Evolutionary conservation across 2,113 vertebrate genomes (phyloP).

Genomic region (Microcebus griseorufus): DNA sequence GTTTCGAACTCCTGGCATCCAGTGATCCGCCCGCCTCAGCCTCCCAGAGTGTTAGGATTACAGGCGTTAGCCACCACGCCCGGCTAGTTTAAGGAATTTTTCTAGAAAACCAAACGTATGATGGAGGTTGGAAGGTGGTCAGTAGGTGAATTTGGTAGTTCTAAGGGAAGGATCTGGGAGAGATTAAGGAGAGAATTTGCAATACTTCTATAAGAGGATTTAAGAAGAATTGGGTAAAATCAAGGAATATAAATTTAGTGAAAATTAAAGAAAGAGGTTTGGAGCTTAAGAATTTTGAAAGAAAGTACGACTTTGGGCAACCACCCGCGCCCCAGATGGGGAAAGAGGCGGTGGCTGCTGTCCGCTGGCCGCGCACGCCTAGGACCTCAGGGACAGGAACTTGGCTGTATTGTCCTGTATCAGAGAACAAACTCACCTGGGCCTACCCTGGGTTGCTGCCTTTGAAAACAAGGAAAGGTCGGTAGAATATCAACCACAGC

Average conservation of each 20-base stretch:
- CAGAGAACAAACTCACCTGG: background rate
- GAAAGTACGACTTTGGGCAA: background rate
- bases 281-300: background rate
- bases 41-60: too few species aligned
- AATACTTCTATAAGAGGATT: background rate
- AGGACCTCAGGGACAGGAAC: background rate
- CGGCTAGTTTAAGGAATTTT: background rate
- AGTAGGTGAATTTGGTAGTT: background rate
- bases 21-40: too few species aligned
- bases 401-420: background rate
- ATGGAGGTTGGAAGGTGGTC: background rate
- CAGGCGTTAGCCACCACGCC: too few species aligned
- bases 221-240: background rate
- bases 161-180: background rate
- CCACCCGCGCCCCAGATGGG: too few species aligned
- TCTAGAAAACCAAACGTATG: background rate
- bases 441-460: background rate
- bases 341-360: too few species aligned
- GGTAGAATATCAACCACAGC: background rate
- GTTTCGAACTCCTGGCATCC: too few species aligned
- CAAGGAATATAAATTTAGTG: background rate
- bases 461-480: background rate
- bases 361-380: too few species aligned
- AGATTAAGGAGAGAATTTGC: background rate
- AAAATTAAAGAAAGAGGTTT: background rate